Base-by-base conservation (phyloP, 2,888 invertebrate species). In the Nematopogon swammerdamellus region DNA sequence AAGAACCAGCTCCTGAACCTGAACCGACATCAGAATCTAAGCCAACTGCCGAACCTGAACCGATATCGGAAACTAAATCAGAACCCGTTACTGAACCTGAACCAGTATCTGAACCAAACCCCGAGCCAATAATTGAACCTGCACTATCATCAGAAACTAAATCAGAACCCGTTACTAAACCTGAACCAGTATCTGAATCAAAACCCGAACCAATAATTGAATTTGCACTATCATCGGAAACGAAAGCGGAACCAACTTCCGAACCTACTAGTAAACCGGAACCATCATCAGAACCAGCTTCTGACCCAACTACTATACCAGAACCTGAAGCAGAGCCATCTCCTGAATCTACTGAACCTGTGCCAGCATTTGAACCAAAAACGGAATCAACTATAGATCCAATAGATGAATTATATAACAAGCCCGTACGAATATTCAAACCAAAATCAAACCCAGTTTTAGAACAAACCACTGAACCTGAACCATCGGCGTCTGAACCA, bases 1-100 rank as follows among this genome's bases (percentile, higher is more conserved):
- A n/a, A 18, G 52, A 52, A 42, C 50, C 54, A 3, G 19, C 42
- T 17, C 16, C 50, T 2, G 59, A 62, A 53, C 61, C 64, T 1
- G 60, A 65, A 51, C 58, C 51, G 16, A 47, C 45, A 45, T 16
- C 49, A 49, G 53, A 55, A 50, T 49, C 66, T 3, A 63, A 71
- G 59, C 62, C 70, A 5, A 65, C 63, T 55, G 59, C 71, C 16
- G 66, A 68, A 57, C 60, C 68, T 48, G 67, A 68, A 55, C 62
- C 68, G 25, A 66, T 76, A 57, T 64, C 80, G 0, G 70, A 70
- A 50, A 60, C 76, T 2, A 64, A n/a, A n/a, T n/a, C n/a, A n/a
- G n/a, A n/a, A n/a, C n/a, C 70, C 52, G 62, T 66, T 56, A 63
- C 70, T 2, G 68, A 72, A 62, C 67, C 75, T 3, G 68, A 68